phyloP scores from a whole-genome alignment of 2,888 invertebrate species.

The Sipha maydis region DNA sequence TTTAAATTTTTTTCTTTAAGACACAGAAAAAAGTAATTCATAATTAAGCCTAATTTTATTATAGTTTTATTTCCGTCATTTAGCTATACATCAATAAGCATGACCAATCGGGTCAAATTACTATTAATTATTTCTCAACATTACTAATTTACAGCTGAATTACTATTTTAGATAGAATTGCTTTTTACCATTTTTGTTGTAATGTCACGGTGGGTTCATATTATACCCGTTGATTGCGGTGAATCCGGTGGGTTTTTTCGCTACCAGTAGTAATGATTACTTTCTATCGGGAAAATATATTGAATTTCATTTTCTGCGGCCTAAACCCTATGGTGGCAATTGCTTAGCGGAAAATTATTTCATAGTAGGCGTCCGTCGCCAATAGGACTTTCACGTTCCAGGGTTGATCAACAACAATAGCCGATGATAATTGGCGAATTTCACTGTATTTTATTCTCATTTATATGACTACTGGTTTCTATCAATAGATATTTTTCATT shows the following conservation, averaged over 20 bases:
- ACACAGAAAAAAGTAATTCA: not conserved
- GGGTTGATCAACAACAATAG: constrained; percentile 60
- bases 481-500: constrained; percentile 49
- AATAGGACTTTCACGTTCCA: constrained; percentile 59
- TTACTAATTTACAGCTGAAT: constrained; percentile 12
- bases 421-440: constrained; percentile 60
- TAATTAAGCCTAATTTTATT: constrained; percentile 37
- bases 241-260: constrained; percentile 28
- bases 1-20: not conserved
- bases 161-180: constrained; percentile 11
- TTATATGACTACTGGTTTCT: constrained; percentile 36
- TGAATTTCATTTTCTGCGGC: constrained; percentile 37
- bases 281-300: constrained; percentile 56
- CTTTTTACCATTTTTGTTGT: constrained; percentile 24
- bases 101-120: constrained; percentile 51
- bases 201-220: constrained; percentile 19
- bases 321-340: constrained; percentile 15
- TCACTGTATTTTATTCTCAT: constrained; percentile 47
- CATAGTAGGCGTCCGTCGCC: constrained; percentile 18
- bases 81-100: constrained; percentile 24
- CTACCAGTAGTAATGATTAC: constrained; percentile 34
- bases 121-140: constrained; percentile 45
- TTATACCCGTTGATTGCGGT: constrained; percentile 33
- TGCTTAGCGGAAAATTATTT: constrained; percentile 42
- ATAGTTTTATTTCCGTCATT: constrained; percentile 36